Base-by-base conservation (phyloP, 2,113 vertebrate species). In the Zosterops hypoxanthus region DNA sequence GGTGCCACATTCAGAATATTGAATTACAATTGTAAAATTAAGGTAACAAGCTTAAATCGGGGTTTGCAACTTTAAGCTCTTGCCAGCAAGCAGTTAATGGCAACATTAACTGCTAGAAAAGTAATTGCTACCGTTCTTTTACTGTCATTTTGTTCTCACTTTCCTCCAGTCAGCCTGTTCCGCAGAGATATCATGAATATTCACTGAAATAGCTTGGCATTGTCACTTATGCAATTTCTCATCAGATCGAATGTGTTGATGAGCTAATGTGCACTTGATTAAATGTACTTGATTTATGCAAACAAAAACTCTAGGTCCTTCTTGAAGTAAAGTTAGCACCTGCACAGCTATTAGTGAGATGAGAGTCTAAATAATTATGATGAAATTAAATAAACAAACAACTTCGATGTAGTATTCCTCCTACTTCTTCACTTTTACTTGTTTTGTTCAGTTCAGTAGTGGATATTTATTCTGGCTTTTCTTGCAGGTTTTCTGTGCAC, bases 101-200 rank as follows among this genome's bases (percentile, higher is more conserved):
- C 89, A 91, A 89, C 4, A 28, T 85, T 93, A 94, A 94, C 66
- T 90, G 73, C 93, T 88, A 89, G 70, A 89, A 91, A 95, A 96
- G 86, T 96, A 97, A 94, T 95, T 96, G 93, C 92, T 90, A 42
- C 63, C 7, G 5, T 96, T 96, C 64, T 96, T 93, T 78, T 83
- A 90, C 95, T 97, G 90, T 97, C 93, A 92, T 90, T 96, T 96
- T 97, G 69, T 92, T 97, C 90, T 92, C 92, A 46, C 82, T 97
- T 83, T 80, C 64, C 88, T 96, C 76, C 80, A 97, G 82, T 93
- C 93, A 95, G 94, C 91, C 88, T 88, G 80, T 96, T 96, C 88
- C 0, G 0, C 47, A 78, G 85, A 86, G 64, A 93, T 88, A 86
- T 94, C 94, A 96, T 90, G 90, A 97, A 94, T 97, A 94, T 93